phyloP scores from a whole-genome alignment of 2,888 invertebrate genomes.

The Galerucella pusilla region DNA sequence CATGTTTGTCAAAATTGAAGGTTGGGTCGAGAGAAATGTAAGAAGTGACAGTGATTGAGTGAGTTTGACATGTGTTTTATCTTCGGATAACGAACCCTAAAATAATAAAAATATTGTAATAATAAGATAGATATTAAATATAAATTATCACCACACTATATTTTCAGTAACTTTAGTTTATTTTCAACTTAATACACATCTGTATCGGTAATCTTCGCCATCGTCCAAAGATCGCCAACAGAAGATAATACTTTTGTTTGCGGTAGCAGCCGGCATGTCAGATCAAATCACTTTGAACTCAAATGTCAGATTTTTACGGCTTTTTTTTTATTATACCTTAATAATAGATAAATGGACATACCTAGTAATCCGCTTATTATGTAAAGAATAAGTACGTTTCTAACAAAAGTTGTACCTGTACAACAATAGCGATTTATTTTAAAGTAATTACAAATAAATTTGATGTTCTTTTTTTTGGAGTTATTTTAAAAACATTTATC shows the following conservation, averaged over 20 bases:
- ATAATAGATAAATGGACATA: conserved; percentile 8
- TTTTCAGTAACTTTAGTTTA: no score
- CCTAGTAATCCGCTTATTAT: background rate
- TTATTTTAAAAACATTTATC: no score
- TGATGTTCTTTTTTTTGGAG: background rate
- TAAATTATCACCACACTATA: no score
- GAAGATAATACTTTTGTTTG: conserved; percentile 49
- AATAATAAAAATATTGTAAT: no score
- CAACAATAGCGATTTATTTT: background rate
- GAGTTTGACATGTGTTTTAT: no score
- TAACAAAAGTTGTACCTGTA: background rate
- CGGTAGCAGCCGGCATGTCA: conserved; percentile 53
- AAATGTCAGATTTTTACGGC: conserved; percentile 9
- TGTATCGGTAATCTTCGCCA: conserved; percentile 45
- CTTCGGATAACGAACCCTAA: no score
- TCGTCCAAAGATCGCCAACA: conserved; percentile 48
- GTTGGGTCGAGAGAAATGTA: no score
- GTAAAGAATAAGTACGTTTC: background rate
- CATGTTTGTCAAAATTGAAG: no score
- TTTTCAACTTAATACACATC: background rate
- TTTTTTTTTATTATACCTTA: conserved; percentile 13
- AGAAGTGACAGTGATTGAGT: no score
- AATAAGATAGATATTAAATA: no score
- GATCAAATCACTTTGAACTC: conserved; percentile 11
- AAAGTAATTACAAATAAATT: background rate